Base-by-base conservation (phyloP, 2,888 invertebrate genomes). In the Pherbina coryleti region DNA sequence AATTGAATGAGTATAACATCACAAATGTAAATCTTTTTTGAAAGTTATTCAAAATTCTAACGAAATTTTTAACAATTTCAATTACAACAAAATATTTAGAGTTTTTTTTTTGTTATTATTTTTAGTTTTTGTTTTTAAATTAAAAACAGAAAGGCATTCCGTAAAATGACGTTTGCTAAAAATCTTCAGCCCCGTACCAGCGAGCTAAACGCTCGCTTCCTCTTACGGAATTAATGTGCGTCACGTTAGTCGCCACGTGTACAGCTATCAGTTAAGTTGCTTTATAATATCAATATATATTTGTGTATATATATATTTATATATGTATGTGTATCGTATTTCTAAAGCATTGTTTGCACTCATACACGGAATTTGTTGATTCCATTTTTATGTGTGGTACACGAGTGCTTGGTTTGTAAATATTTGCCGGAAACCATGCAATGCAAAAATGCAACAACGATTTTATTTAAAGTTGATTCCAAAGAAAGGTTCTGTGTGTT, bases 271-370 rank as follows among this genome's bases (percentile, higher is more conserved):
- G 73, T 44, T 69, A 17, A 72, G 70, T 49, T 76, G 67, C 34
- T 71, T 69, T 76, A 79, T 81, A 79, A 79, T 80, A 79, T 81
- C 81, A 78, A 79, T 79, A 79, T 79, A 78, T 78, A 66, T 77
- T 77, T 53, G 44, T 81, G 75, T 80, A 70, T 81, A 79, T 83
- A 80, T 80, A 78, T 81, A 79, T 80, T 64, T 76, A 55, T 64
- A 77, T 55, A 44, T 44, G 44, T 44, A 44, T 44, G 44, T 44
- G 1, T 44, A 51, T 79, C 60, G 34, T 77, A 67, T 66, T 66
- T 77, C 70, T 74, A 69, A 11, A 8, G 73, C 62, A 73, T 55
- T 78, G 51, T 57, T 17, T 76, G 22, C 53, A 31, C 71, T 44
- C 70, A 19, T 71, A 25, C 31, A 49, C n/a, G 37, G 66, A 55